Conservation (phyloP, 1,140 invertebrate species). For the Caenorhabditis inopinata region DNA sequence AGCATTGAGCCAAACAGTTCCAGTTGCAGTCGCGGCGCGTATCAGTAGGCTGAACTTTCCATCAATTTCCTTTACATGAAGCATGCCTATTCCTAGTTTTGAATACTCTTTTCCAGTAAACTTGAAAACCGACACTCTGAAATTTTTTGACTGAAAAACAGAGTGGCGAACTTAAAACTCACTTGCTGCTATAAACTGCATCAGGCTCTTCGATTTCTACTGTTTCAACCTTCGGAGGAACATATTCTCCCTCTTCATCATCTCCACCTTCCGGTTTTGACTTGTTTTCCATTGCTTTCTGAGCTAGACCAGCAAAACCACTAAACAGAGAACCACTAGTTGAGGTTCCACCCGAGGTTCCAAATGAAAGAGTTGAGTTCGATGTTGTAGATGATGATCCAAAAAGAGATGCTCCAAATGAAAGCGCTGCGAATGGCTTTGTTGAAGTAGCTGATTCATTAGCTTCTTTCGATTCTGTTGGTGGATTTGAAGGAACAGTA, state of each 20-base stretch:
- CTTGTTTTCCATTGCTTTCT: background rate
- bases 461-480: background rate
- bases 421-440: background rate
- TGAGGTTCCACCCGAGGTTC: background rate
- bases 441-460: background rate
- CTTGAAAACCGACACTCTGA: slow-evolving; percentile 38
- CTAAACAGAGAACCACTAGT: background rate
- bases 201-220: slow-evolving; percentile 33
- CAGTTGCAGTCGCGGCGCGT: slow-evolving; percentile 32
- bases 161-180: background rate
- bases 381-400: background rate
- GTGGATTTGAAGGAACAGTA: background rate
- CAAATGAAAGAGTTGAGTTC: background rate
- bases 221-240: slow-evolving; percentile 35
- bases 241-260: slow-evolving; percentile 30
- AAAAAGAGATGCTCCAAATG: background rate
- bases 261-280: background rate
- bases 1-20: slow-evolving; percentile 37
- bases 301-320: background rate
- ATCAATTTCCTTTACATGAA: slow-evolving; percentile 27
- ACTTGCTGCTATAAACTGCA: slow-evolving; percentile 19
- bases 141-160: background rate
- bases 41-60: slow-evolving; percentile 37
- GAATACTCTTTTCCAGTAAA: slow-evolving; percentile 27
- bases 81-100: slow-evolving; percentile 36